Base-by-base conservation (phyloP, 2,888 invertebrate genomes). In the Oxyscelio sp. region DNA sequence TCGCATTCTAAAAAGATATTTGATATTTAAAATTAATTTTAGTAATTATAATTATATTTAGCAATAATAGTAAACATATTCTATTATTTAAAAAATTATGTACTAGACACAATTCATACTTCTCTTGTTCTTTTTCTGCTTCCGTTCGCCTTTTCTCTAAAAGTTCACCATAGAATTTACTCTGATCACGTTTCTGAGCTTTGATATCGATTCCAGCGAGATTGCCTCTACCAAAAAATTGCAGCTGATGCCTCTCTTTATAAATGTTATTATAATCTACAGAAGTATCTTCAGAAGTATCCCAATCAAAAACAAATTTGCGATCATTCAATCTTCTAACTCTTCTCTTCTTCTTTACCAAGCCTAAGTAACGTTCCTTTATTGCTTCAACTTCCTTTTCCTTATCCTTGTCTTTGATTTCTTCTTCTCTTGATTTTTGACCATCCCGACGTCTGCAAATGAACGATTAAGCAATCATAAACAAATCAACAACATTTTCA, bases 251-350 rank as follows among this genome's bases (percentile, higher is more conserved):
- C 59, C 98, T 96, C 89, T 99, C 98, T 94, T 99, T 99, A 92
- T 99, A 99, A 21, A 99, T 95, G 81, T 97, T 96, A 94, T 99
- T 99, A 92, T 99, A 99, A 95, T 99, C 99, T 84, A 97, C 97
- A 2, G 99, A 98, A 0, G 99, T 99, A 92, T 99, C 99, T 94
- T 99, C 99, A 0, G 98, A 97, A 0, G 99, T 99, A 95, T 99
- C 99, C 99, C 99, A 99, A 94, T 99, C 99, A 94, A 99, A 99
- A 0, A 99, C 99, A 95, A 99, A 99, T 95, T 99, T 99, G 15
- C 99, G 95, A 93, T 99, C 99, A 94, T 99, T 99, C 48, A 99
- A 95, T 83, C 99, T 95, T 17, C 99, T 95, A 0, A 99, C 98
- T 77, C 99, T 95, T 13, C 99, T 96, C 92, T 98, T 98, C 92